phyloP scores from a whole-genome alignment of 2,113 vertebrate species.

The Microtus oregoni region DNA sequence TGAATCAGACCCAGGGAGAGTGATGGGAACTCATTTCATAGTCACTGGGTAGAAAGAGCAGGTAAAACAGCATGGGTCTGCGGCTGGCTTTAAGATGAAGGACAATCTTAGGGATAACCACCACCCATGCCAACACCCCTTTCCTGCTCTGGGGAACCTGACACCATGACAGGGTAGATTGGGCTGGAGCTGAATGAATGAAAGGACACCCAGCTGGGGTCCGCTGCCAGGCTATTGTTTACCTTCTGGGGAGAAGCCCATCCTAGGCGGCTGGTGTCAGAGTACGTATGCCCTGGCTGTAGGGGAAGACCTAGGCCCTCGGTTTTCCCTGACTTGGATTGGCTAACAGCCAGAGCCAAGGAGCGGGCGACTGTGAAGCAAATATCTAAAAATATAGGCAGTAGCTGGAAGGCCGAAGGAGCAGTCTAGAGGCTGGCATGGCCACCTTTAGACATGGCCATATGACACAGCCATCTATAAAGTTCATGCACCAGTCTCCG shows the following conservation, averaged over 20 bases:
- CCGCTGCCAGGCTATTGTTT: not conserved
- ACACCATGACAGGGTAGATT: not conserved
- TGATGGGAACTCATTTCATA: too few species aligned
- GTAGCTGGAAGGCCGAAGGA: not conserved
- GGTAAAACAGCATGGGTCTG: not conserved
- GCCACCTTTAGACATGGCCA: not conserved
- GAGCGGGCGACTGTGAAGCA: not conserved
- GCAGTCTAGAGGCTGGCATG: too few species aligned
- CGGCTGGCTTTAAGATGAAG: not conserved
- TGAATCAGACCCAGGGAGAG: not conserved
- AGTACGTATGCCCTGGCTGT: accelerated
- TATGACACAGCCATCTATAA: not conserved
- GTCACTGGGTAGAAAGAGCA: not conserved
- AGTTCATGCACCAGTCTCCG: not conserved
- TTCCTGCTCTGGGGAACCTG: not conserved
- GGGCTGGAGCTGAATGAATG: not conserved
- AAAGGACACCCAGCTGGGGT: too few species aligned
- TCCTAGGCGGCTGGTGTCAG: not conserved
- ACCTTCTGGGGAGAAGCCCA: not conserved
- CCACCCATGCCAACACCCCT: accelerated
- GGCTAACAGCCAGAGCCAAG: not conserved
- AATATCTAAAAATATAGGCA: not conserved
- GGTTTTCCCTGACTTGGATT: not conserved
- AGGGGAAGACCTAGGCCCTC: not conserved
- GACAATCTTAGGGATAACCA: not conserved